Conservation (phyloP, 2,888 invertebrate species). For the Zootermopsis nevadensis region DNA sequence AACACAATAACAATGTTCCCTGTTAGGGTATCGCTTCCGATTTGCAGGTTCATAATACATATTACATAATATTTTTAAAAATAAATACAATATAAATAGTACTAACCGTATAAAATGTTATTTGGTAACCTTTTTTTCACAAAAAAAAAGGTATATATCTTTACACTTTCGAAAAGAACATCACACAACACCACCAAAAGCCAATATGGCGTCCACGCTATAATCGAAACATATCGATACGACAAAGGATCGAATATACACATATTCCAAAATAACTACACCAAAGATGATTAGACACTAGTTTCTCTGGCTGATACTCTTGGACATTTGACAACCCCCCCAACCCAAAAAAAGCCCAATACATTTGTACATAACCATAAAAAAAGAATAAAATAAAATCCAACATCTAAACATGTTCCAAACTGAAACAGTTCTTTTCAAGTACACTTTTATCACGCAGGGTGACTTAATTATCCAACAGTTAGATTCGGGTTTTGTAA, state of each 20-base stretch:
- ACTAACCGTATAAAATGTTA: background rate
- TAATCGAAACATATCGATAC: constrained; percentile 32
- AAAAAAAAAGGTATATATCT: background rate
- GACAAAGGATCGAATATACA: background rate
- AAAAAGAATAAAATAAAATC: no score
- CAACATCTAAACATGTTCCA: no score
- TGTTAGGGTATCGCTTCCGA: background rate
- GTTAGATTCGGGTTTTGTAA: no score
- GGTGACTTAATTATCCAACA: no score
- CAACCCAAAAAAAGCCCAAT: no score
- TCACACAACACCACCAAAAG: background rate
- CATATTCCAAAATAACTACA: no score
- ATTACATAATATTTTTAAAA: background rate
- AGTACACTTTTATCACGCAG: no score
- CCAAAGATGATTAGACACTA: no score
- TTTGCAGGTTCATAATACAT: background rate
- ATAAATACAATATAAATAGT: background rate
- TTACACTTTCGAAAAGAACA: background rate
- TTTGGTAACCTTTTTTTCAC: background rate
- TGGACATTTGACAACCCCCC: no score
- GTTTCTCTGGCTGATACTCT: no score
- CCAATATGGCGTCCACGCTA: constrained; percentile 38
- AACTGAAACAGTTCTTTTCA: no score
- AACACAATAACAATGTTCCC: background rate
- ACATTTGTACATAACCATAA: no score